Percentiles rank a stretch among this genome's conserved stretches.
Evolutionary conservation across 2,888 invertebrate species (phyloP).

Genomic region (Brachynemurus nebulosus): DNA sequence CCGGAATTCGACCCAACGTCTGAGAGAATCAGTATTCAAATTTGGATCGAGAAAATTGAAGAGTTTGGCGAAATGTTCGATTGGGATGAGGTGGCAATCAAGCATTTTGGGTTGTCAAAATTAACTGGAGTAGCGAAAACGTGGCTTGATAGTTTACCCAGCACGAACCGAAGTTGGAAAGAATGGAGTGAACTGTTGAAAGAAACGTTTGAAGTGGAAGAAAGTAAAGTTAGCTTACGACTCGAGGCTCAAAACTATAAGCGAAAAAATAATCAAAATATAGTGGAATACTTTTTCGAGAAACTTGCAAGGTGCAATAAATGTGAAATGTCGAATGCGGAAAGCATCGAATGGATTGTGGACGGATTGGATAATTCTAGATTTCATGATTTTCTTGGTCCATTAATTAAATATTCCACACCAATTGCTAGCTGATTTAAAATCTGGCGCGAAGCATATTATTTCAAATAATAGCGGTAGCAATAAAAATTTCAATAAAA

Average conservation of each 20-base stretch:
- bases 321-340: slow-evolving; percentile 12
- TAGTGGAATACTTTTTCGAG: slow-evolving; percentile 14
- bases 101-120: slow-evolving; percentile 17
- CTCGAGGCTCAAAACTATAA: slow-evolving; percentile 14
- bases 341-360: slow-evolving; percentile 14
- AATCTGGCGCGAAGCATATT: slow-evolving; percentile 8
- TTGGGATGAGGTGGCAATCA: slow-evolving; percentile 17
- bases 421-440: slow-evolving; percentile 12
- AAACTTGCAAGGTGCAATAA: slow-evolving; percentile 15
- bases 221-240: slow-evolving; percentile 2
- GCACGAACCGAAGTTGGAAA: slow-evolving; percentile 9
- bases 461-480: no score
- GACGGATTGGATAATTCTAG: slow-evolving; percentile 9
- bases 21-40: no score
- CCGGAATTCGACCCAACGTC: no score
- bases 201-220: background rate
- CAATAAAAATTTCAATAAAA: no score
- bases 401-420: slow-evolving; percentile 11
- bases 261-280: slow-evolving; percentile 10
- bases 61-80: no score
- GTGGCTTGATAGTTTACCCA: slow-evolving; percentile 18
- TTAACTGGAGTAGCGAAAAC: slow-evolving; percentile 17
- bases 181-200: slow-evolving; percentile 9
- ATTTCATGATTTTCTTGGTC: slow-evolving; percentile 10
- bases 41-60: no score